phyloP scores from a whole-genome alignment of 1,140 invertebrate species.

The Aphelinus certus region DNA sequence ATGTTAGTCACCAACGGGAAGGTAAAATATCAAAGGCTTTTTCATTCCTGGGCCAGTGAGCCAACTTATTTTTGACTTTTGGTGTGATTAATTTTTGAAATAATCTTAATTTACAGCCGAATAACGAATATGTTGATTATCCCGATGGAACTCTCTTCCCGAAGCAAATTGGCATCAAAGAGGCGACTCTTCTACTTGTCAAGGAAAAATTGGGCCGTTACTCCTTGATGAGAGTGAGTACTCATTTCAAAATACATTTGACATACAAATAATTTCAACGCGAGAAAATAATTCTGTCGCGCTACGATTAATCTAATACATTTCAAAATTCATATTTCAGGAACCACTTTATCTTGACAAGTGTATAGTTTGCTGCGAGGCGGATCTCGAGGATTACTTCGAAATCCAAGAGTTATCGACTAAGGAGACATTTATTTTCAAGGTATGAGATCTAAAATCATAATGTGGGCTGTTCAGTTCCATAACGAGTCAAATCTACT shows the following conservation, averaged over 20 bases:
- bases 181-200: conserved; percentile 87
- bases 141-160: conserved; percentile 69
- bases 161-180: conserved; percentile 78
- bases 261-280: too few relatives aligned
- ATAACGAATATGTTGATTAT: conserved; percentile 57
- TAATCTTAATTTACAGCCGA: conserved; percentile 64
- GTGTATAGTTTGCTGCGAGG: conserved; percentile 88
- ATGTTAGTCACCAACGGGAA: conserved; percentile 88
- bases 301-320: neutral
- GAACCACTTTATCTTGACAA: conserved; percentile 90
- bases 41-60: too few relatives aligned
- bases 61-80: too few relatives aligned
- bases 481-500: too few relatives aligned
- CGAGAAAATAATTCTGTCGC: too few relatives aligned
- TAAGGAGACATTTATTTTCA: conserved; percentile 94
- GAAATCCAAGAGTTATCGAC: conserved; percentile 93
- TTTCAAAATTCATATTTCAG: conserved; percentile 57
- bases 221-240: conserved; percentile 78
- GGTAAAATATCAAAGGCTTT: conserved; percentile 59
- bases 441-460: conserved; percentile 70
- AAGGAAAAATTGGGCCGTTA: conserved; percentile 91
- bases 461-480: too few relatives aligned
- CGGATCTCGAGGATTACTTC: conserved; percentile 91
- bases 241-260: neutral
- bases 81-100: conserved; percentile 14